Evolutionary conservation across 2,113 vertebrate genomes (phyloP).

Genomic region (Eubucco bourcierii): DNA sequence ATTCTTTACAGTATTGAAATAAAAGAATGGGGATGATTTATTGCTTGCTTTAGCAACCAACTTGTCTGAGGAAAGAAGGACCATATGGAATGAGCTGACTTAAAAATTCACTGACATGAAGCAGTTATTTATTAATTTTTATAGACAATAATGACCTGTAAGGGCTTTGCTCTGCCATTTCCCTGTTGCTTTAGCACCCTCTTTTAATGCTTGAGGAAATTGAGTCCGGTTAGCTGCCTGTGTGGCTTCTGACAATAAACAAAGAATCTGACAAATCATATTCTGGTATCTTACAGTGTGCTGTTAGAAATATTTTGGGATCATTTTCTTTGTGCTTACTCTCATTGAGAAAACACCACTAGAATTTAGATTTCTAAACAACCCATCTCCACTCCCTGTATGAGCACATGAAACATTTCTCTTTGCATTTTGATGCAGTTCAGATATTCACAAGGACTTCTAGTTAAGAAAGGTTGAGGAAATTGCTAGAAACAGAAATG

Average conservation of each 20-base stretch:
- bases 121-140: conserved; percentile 1
- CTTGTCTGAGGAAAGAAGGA: conserved; percentile 31
- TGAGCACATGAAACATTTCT: background rate
- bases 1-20: conserved; percentile 54
- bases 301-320: background rate
- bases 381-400: background rate
- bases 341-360: background rate
- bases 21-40: conserved; percentile 42
- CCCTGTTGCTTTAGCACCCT: background rate
- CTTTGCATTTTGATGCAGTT: background rate
- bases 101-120: background rate
- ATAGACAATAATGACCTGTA: background rate
- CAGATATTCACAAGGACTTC: background rate
- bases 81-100: conserved; percentile 25
- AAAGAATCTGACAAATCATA: background rate
- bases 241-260: background rate
- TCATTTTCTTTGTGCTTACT: background rate
- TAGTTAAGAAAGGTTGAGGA: background rate
- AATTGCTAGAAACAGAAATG: background rate
- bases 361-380: background rate
- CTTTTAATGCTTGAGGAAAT: background rate
- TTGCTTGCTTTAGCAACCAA: conserved; percentile 31
- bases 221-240: background rate
- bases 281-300: background rate
- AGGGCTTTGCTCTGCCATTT: background rate